Percentiles rank a stretch among this genome's conserved stretches.
Evolutionary conservation across 2,888 invertebrate genomes (phyloP).

Genomic region (Leptopilina syphax): DNA sequence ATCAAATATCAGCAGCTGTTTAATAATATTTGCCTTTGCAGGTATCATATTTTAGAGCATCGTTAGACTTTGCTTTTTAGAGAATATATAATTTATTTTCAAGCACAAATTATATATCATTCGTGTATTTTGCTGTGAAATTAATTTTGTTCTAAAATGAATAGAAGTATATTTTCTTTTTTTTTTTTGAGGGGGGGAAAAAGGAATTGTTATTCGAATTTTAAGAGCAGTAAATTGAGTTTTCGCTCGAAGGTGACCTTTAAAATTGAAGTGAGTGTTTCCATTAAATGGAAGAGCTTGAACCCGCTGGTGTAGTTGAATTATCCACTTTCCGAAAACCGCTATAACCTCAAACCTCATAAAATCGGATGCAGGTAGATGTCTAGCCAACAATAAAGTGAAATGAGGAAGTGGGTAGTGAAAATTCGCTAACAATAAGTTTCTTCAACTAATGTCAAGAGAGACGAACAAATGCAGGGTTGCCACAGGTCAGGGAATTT

Average conservation of each 20-base stretch:
- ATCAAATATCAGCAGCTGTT: no score
- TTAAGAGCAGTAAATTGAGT: conserved; percentile 20
- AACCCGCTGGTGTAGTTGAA: conserved; percentile 2
- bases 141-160: not conserved
- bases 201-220: conserved; percentile 14
- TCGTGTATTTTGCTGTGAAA: not conserved
- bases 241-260: conserved; percentile 8
- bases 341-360: conserved; percentile 15
- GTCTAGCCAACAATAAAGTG: conserved; percentile 9
- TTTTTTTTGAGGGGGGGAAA: not conserved
- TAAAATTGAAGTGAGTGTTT: conserved; percentile 29
- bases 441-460: not conserved
- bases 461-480: no score
- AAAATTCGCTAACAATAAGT: conserved; percentile 8
- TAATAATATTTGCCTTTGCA: no score
- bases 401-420: conserved; percentile 3
- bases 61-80: no score
- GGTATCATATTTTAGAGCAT: no score
- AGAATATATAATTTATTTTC: no score
- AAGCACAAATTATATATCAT: no score
- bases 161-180: not conserved
- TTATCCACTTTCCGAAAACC: conserved; percentile 18
- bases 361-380: conserved; percentile 19
- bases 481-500: no score
- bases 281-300: conserved; percentile 22